Base-by-base conservation (phyloP, 1,140 invertebrate species). In the Calycopis cecrops region DNA sequence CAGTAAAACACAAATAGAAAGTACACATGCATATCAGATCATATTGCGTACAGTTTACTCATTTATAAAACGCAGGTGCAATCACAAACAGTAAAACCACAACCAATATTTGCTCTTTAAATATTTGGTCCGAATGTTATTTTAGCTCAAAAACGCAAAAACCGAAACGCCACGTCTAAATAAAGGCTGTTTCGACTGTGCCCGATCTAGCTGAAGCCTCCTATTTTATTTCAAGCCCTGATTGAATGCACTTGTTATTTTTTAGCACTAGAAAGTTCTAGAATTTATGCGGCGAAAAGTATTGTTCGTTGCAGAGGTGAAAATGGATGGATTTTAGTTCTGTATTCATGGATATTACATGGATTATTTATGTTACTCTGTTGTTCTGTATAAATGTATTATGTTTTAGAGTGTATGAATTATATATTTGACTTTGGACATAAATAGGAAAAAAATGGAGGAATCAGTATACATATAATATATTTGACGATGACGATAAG, bases 81-180 rank as follows among this genome's bases (percentile, higher is more conserved):
- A 44, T 44, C 40, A 44, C 40, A 44, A 44, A 17, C 40, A 16
- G 40, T 44, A 16, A 44, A 44, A 9, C 40, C 40, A 17, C 40
- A 44, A 44, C 40, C 6, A 44, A 44, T 44, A 44, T 44, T 44
- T 14, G 17, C 40, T 44, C 40, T 44, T 44, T 17, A 44, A 44
- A 44, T 44, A 44, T 44, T 44, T 16, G 14, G 12, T 8, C 40
- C 40, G 16, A 44, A 44, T 44, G 40, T 44, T 44, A 44, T 44
- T 44, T 44, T 44, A 44, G 40, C 40, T 16, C 40, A 44, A 44
- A 44, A 44, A 44, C 40, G 40, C 40, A 44, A 44, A 44, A 44
- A 44, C 40, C 40, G 16, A 44, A 44, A 28, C 21, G 21, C 21
- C 21, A 28, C 21, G 40, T 44, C 40, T 44, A 44, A 44, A 44